phyloP scores from a whole-genome alignment of 1,140 invertebrate genomes.

The Caenorhabditis latens region DNA sequence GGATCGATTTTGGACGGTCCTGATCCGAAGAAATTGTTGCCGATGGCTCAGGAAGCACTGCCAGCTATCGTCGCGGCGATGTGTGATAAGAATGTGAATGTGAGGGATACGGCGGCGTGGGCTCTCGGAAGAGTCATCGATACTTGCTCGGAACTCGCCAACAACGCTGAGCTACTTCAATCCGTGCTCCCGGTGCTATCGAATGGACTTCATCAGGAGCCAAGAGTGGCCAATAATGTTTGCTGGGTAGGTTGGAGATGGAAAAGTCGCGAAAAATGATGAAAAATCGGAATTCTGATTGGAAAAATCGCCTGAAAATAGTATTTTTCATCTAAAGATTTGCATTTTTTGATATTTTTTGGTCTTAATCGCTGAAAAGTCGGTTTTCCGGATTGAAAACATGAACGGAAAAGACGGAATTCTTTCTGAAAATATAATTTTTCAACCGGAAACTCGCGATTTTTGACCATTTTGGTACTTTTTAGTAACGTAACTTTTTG shows the following conservation, averaged over 20 bases:
- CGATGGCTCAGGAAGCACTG: conserved; percentile 95
- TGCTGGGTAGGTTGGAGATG: conserved; percentile 86
- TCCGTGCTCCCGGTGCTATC: conserved; percentile 90
- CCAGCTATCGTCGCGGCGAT: conserved; percentile 92
- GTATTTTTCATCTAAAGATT: no score
- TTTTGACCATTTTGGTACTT: no score
- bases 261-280: no score
- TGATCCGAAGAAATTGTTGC: conserved; percentile 88
- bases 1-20: conserved; percentile 95
- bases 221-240: conserved; percentile 96
- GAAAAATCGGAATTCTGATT: no score
- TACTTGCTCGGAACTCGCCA: conserved; percentile 93
- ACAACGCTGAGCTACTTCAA: conserved; percentile 79
- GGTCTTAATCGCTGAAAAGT: conserved; percentile 15
- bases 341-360: conserved; percentile 20
- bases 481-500: no score
- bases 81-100: conserved; percentile 87
- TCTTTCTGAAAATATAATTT: no score
- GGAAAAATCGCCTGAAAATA: no score
- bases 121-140: conserved; percentile 97
- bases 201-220: conserved; percentile 88
- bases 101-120: conserved; percentile 97
- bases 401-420: no score
- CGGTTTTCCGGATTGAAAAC: no score
- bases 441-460: no score